Conservation (phyloP, 92 coral and sea anemone species). For the Palythoa heliodiscus region DNA sequence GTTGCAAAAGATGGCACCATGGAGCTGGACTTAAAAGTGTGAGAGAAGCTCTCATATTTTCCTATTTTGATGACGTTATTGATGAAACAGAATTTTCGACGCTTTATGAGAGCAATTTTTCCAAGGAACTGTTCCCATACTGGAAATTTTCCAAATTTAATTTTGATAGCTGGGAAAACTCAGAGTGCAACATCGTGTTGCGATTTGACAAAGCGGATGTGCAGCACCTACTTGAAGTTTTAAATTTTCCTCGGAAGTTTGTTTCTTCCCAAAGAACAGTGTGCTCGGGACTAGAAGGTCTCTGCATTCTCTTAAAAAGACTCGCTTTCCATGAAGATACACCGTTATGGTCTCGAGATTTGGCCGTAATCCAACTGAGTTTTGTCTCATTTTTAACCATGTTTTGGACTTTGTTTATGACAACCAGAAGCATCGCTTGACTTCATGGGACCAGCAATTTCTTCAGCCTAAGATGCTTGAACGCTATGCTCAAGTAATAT, state of each 20-base stretch:
- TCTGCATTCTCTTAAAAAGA: no score
- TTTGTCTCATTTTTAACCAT: no score
- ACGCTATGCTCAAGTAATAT: no score
- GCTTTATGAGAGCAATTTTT: not conserved
- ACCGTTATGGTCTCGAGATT: no score
- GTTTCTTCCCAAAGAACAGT: not conserved
- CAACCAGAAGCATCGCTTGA: no score
- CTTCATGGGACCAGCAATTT: no score
- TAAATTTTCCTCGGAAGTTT: no score
- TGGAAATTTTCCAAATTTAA: not conserved
- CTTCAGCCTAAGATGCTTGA: no score
- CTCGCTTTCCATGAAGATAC: no score
- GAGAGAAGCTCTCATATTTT: constrained; percentile 22
- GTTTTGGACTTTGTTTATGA: no score
- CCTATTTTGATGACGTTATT: not conserved
- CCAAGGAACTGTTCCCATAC: not conserved
- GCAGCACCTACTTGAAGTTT: not conserved
- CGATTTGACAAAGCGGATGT: not conserved
- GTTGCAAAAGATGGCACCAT: constrained; percentile 7
- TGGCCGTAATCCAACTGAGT: no score
- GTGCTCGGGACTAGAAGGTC: not conserved
- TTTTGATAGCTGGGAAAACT: not conserved
- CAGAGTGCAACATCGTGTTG: not conserved
- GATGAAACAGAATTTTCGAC: not conserved
- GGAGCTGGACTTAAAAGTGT: constrained; percentile 2